phyloP scores from a whole-genome alignment of 2,888 invertebrate genomes.

The Drosophila testacea region DNA sequence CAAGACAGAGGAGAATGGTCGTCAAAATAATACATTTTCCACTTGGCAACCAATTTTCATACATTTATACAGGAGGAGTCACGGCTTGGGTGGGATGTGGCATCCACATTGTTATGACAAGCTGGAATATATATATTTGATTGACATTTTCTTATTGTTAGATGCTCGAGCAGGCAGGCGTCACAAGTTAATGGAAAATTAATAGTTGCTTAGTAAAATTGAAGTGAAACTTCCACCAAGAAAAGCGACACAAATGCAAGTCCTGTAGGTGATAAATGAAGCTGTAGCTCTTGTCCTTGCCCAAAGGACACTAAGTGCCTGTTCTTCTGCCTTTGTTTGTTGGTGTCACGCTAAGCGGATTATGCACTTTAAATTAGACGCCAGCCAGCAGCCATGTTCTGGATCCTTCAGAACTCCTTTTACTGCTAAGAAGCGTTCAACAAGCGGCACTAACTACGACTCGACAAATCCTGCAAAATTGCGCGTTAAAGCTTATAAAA shows the following conservation, averaged over 20 bases:
- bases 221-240: constrained; percentile 5
- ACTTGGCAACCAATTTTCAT: constrained; percentile 49
- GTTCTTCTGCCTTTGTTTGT: constrained; percentile 34
- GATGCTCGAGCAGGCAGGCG: constrained; percentile 12
- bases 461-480: constrained; percentile 51
- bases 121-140: constrained; percentile 55
- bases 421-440: constrained; percentile 10
- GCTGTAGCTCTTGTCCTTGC: constrained; percentile 14
- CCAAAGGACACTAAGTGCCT: constrained; percentile 46
- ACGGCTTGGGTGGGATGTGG: constrained; percentile 10
- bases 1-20: background rate
- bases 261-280: constrained; percentile 23
- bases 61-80: constrained; percentile 39
- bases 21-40: constrained; percentile 38
- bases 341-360: constrained; percentile 54
- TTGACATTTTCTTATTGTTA: constrained; percentile 49
- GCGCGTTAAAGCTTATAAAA: constrained; percentile 52
- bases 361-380: constrained; percentile 61
- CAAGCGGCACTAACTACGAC: constrained; percentile 23
- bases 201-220: constrained; percentile 53
- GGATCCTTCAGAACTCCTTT: background rate
- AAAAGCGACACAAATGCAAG: constrained; percentile 15
- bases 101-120: constrained; percentile 59
- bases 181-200: constrained; percentile 59
- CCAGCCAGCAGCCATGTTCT: constrained; percentile 34